phyloP scores from a whole-genome alignment of 1,140 invertebrate species.

The Brachionus koreanus region DNA sequence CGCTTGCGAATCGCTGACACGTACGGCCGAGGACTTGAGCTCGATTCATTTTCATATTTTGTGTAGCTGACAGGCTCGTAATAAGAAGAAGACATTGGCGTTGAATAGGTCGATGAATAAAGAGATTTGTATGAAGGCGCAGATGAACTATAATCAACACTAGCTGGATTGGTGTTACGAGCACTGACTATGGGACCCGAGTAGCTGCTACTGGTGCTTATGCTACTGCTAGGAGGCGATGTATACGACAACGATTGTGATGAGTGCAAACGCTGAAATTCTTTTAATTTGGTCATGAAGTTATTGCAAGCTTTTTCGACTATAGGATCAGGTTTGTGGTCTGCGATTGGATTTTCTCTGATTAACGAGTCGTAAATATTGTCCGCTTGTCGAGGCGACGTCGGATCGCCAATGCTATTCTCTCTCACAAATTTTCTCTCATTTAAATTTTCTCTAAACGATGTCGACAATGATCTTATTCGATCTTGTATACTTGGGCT shows the following conservation, averaged over 20 bases:
- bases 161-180: neutral
- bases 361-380: neutral
- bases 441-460: neutral
- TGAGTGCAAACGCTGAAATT: neutral
- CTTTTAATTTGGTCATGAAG: slow-evolving; percentile 21
- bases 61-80: neutral
- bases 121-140: neutral
- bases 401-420: neutral
- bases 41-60: neutral
- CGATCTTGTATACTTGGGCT: slow-evolving; percentile 18
- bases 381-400: neutral
- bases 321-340: neutral
- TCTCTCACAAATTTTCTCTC: neutral
- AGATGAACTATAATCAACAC: neutral
- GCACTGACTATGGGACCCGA: slow-evolving; percentile 25
- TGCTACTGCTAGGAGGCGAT: neutral
- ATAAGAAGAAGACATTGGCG: neutral
- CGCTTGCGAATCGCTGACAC: slow-evolving; percentile 32
- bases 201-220: neutral
- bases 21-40: neutral
- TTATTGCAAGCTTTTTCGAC: slow-evolving; percentile 41
- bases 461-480: slow-evolving; percentile 3
- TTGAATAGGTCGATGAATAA: neutral
- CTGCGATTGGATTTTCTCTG: neutral
- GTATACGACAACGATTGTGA: neutral